Evolutionary conservation across 2,888 invertebrate species (phyloP), one percentile per base, ranked within the genome.

Genomic region (Acleris emargana): DNA sequence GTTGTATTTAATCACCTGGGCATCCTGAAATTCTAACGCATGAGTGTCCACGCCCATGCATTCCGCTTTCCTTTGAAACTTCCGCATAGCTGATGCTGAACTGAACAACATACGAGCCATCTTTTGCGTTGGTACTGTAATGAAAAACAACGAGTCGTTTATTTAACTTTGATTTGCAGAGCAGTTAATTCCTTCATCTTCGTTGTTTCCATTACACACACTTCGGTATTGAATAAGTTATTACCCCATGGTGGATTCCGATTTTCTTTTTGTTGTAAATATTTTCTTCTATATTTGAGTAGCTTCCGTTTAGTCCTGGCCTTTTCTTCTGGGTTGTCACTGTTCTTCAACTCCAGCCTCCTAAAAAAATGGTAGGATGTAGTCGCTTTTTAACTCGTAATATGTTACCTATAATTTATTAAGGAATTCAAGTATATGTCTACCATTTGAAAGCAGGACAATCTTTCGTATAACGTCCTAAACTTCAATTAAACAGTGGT

Each of bases 31-130:
- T 81, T 97, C 97, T 64, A 96, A 80, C 0, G 96, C 95, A 54
- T 95, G 94, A 0, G 96, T 96, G 82, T 98, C 97, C 0, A 98
- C 95, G 3, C 98, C 98, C 96, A 98, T 97, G 45, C 98, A 93
- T 79, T 97, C 96, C 0, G 98, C 97, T 86, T 99, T 99, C 70
- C 94, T 94, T 68, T 96, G 91, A 63, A 99, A 93, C 72, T 96
- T 95, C 16, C 96, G 94, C 87, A 97, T 96, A 0, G 97, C 97
- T 0, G 97, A 97, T 0, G 99, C 97, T 71, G 97, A 97, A 11
- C 98, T 98, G 45, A 97, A 97, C 62, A 99, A 85, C 75, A 98
- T 92, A 6, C 99, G 94, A 0, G 98, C 97, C 96, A 98, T 97
- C 89, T 98, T 99, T 84, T 98, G 98, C 0, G 98, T 97, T 0